phyloP scores from a whole-genome alignment of 2,888 invertebrate genomes.

The Trimorus sp. region DNA sequence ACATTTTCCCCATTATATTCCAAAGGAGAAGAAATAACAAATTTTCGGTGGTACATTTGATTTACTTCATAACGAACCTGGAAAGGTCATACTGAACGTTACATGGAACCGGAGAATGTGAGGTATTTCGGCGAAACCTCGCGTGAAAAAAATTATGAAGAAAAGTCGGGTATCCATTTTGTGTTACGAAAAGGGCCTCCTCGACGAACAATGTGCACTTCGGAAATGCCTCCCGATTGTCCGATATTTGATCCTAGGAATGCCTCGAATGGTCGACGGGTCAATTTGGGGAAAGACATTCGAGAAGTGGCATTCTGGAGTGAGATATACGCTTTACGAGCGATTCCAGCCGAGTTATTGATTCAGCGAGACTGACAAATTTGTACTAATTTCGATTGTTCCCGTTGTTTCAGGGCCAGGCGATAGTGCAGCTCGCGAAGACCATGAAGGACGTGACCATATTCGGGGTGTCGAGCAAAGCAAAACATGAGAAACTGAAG shows the following conservation, averaged over 20 bases:
- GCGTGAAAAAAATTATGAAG: constrained; percentile 14
- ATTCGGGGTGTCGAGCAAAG: constrained; percentile 92
- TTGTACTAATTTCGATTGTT: neutral
- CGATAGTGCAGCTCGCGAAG: constrained; percentile 90
- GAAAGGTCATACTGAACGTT: constrained; percentile 45
- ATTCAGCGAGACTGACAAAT: too few species aligned
- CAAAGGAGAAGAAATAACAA: too few species aligned
- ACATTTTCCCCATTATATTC: too few species aligned
- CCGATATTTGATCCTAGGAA: constrained; percentile 40
- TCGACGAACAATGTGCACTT: constrained; percentile 41
- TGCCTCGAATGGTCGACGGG: constrained; percentile 28
- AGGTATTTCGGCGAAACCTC: constrained; percentile 42
- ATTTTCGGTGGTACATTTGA: too few species aligned
- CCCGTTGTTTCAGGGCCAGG: constrained; percentile 87
- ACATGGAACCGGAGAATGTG: constrained; percentile 37
- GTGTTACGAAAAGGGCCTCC: constrained; percentile 36
- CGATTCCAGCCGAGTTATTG: too few species aligned
- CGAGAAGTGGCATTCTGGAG: constrained; percentile 4
- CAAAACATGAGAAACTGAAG: constrained; percentile 92
- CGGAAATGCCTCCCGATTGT: constrained; percentile 42
- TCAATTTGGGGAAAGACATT: constrained; percentile 29
- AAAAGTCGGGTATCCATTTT: constrained; percentile 29
- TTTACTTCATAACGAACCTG: neutral
- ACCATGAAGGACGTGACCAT: constrained; percentile 91
- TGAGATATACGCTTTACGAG: too few species aligned